Conservation (phyloP, 2,797 vertebrate species). For the Phaenicophaeus curvirostris region DNA sequence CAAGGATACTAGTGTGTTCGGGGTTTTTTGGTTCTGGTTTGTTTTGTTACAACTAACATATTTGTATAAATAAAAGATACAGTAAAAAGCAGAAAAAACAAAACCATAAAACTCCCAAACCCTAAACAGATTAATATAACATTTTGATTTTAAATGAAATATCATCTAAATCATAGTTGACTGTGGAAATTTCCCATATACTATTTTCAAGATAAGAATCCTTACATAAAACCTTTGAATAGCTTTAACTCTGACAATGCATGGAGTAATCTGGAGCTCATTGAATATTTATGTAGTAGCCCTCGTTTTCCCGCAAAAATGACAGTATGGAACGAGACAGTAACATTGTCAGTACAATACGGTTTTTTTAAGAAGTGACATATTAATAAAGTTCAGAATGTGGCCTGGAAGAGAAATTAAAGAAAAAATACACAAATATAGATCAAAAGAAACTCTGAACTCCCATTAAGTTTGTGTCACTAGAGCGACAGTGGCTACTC, state of each 20-base stretch:
- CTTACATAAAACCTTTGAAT: background rate
- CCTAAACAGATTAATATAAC: background rate
- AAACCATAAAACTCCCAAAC: background rate
- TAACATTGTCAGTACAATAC: background rate
- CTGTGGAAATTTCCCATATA: background rate
- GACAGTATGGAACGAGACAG: background rate
- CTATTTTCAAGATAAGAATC: background rate
- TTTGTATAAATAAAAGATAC: background rate
- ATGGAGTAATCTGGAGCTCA: background rate
- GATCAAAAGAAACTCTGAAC: background rate
- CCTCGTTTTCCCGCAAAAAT: background rate
- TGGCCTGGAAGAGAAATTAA: background rate
- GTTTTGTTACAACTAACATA: background rate
- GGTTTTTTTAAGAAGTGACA: background rate
- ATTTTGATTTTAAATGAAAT: background rate
- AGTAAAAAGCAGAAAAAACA: background rate
- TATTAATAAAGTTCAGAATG: background rate
- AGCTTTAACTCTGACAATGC: background rate
- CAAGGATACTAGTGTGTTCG: background rate
- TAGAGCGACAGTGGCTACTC: background rate
- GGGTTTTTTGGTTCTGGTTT: background rate
- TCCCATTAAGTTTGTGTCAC: background rate
- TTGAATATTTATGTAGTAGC: background rate
- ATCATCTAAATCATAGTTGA: background rate
- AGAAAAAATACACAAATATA: background rate